Evolutionary conservation across 2,888 invertebrate species (phyloP).

Genomic region (Julus scanicus): DNA sequence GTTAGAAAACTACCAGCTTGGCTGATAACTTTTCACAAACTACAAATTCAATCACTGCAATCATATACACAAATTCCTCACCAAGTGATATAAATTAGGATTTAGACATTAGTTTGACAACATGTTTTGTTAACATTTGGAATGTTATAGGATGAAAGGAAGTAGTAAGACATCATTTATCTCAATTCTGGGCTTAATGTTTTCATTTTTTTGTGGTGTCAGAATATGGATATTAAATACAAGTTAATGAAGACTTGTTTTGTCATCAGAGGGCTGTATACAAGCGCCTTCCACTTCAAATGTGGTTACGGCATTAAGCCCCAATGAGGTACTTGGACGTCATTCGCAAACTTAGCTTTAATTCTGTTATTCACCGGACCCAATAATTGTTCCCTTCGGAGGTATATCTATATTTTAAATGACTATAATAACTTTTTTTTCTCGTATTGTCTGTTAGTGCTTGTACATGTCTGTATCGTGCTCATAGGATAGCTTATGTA

Average conservation of each 20-base stretch:
- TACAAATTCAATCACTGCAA: too few species aligned
- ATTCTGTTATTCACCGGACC: conserved; percentile 31
- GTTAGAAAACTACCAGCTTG: too few species aligned
- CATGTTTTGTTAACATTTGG: too few species aligned
- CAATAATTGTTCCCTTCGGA: conserved; percentile 33
- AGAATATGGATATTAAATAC: not conserved
- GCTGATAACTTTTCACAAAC: too few species aligned
- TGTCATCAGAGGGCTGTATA: not conserved
- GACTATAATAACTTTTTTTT: conserved; percentile 24
- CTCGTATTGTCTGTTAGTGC: not conserved
- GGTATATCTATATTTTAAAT: conserved; percentile 26
- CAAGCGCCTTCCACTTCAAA: not conserved
- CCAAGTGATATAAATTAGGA: too few species aligned
- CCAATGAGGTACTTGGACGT: conserved; percentile 11
- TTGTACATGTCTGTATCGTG: conserved; percentile 3
- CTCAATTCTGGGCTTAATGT: too few species aligned
- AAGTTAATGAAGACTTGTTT: not conserved
- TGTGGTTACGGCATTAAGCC: conserved; percentile 4
- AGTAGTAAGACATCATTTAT: too few species aligned
- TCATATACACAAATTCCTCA: too few species aligned
- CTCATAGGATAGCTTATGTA: not conserved
- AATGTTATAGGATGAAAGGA: too few species aligned
- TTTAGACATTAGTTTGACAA: too few species aligned
- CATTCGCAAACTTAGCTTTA: conserved; percentile 17
- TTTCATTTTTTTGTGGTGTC: too few species aligned